Percentiles rank a stretch among this genome's conserved stretches.
Evolutionary conservation across 1,140 invertebrate genomes (phyloP).

Genomic region (Drosophila teissieri): DNA sequence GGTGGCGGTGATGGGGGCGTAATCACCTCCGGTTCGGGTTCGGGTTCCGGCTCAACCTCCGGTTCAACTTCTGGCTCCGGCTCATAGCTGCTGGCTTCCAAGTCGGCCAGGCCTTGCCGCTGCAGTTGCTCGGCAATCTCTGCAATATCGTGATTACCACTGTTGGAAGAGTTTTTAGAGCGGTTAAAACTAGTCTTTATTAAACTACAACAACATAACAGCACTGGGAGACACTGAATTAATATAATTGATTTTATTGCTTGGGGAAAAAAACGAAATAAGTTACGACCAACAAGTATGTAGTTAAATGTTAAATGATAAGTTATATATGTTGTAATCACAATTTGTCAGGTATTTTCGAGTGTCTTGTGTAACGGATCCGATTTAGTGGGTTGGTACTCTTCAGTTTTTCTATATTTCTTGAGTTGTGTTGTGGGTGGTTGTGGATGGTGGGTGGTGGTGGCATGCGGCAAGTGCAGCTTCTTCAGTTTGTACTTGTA

Average conservation of each 20-base stretch:
- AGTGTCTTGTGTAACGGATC: slow-evolving; percentile 45
- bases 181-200: slow-evolving; percentile 14
- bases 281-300: slow-evolving; percentile 55
- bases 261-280: slow-evolving; percentile 66
- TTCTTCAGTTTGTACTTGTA: slow-evolving; percentile 43
- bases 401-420: slow-evolving; percentile 11
- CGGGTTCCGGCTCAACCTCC: slow-evolving; percentile 31
- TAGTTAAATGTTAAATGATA: slow-evolving; percentile 63
- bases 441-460: slow-evolving; percentile 23
- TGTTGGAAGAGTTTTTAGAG: slow-evolving; percentile 49
- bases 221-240: background rate
- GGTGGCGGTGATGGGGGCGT: slow-evolving; percentile 50
- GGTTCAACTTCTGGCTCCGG: slow-evolving; percentile 49
- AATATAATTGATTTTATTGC: slow-evolving; percentile 64
- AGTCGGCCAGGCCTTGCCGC: slow-evolving; percentile 21
- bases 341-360: slow-evolving; percentile 76
- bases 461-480: slow-evolving; percentile 68
- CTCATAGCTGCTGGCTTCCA: slow-evolving; percentile 27
- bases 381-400: slow-evolving; percentile 21
- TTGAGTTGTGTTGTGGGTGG: slow-evolving; percentile 13
- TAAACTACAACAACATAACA: background rate
- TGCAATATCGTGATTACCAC: slow-evolving; percentile 50
- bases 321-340: slow-evolving; percentile 61
- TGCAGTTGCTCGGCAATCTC: slow-evolving; percentile 56
- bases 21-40: slow-evolving; percentile 41